These are phyloP conservation scores for Rana temporaria DNA, from an alignment of 2,113 vertebrate species.

Conservation along the genomic window DNA sequence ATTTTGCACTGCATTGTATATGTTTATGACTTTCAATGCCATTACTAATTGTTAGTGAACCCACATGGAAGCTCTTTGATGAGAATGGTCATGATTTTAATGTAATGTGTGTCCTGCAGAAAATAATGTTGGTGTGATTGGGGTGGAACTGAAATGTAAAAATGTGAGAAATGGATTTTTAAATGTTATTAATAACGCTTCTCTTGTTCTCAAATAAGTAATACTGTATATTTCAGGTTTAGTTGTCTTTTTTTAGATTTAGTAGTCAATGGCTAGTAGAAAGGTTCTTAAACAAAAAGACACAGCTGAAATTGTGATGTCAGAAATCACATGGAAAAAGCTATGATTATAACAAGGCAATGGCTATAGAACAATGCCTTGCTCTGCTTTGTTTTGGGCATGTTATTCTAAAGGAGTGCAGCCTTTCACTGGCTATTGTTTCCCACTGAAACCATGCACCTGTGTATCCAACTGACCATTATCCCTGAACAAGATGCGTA, in stretches of 20 bases:
- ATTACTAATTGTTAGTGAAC: too few species aligned
- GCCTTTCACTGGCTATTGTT: conserved; percentile 24
- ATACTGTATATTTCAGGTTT: background rate
- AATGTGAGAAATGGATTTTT: too few species aligned
- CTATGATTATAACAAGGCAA: background rate
- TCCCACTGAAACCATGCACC: conserved; percentile 41
- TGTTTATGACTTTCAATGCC: too few species aligned
- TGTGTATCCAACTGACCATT: conserved; percentile 46
- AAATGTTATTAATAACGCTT: too few species aligned
- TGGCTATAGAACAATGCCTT: conserved; percentile 16
- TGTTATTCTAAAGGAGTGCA: conserved; percentile 28
- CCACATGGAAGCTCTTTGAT: too few species aligned
- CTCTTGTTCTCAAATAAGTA: background rate
- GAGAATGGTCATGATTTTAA: too few species aligned
- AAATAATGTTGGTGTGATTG: too few species aligned
- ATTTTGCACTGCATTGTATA: too few species aligned
- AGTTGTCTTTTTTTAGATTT: too few species aligned
- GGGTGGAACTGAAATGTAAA: too few species aligned
- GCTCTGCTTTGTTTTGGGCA: conserved; percentile 19
- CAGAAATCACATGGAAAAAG: background rate
- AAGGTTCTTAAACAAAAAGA: background rate
- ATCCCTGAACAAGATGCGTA: conserved; percentile 3
- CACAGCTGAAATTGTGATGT: conserved; percentile 16
- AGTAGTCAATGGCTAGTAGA: background rate
- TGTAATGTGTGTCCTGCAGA: too few species aligned